Base-by-base conservation (phyloP, 2,113 vertebrate genomes). In the Euleptes europaea region DNA sequence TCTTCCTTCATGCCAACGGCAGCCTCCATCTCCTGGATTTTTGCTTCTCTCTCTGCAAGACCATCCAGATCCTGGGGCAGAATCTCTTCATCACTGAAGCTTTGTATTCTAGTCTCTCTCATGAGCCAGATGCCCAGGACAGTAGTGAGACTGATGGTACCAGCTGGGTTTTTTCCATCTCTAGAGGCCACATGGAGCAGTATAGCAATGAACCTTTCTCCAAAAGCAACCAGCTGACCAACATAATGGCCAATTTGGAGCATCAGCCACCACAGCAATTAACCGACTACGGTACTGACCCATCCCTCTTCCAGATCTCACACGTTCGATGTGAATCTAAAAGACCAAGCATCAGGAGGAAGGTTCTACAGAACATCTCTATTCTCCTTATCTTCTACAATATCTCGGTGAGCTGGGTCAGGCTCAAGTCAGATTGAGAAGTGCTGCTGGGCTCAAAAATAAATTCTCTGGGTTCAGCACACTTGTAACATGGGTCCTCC, bases 81-180 rank as follows among this genome's bases (percentile, higher is more conserved):
- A 92, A 93, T 78, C 87, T 93, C 28, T 93, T 93, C 78, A 93
- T 93, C 47, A 85, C 88, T 19, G 87, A 93, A 77, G 92, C 87
- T 5, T 84, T 92, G 40, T 87, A 90, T 44, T 89, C 84, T 67
- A 84, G 71, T 33, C 80, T 84, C 17, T 70, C 33, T n/a, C 82
- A 66, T 54, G 81, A 71, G 60, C 73, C 77, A 28, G 38, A 80
- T 42, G 42, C n/a, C 14, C 49, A 57, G 21, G 76, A 71, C 7
- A 78, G 33, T 26, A 38, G 23, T 57, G 23, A 70, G 7, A 10
- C n/a, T 70, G 42, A 75, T 67, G 44, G 40, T 33, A 84, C 44
- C 19, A 63, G 31, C 5, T 70, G 83, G 87, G 33, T 87, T 75
- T 91, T 78, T 44, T 92, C 83, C n/a, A 90, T 90, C 67, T 87